These are phyloP conservation scores for Protonemura montana DNA, from an alignment of 2,888 invertebrate genomes.

Conservation along the genomic window DNA sequence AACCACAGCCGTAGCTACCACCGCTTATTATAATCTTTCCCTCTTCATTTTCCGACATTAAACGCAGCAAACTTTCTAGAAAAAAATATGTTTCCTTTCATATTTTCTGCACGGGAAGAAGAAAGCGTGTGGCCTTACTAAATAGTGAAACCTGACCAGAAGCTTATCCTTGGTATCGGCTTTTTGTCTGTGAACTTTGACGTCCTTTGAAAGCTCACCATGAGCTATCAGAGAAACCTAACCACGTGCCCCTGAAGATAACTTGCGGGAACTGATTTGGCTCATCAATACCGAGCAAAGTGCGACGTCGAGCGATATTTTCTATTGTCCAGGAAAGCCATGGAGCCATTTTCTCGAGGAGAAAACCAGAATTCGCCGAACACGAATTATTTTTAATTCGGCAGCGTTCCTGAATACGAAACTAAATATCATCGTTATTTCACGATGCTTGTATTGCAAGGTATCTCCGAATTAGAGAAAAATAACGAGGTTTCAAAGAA, in stretches of 20 bases:
- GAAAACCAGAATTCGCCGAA: too few species aligned
- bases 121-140: background rate
- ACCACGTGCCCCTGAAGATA: background rate
- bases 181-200: constrained; percentile 12
- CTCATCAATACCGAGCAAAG: background rate
- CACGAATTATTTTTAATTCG: too few species aligned
- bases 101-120: background rate
- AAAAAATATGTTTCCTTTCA: background rate
- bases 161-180: background rate
- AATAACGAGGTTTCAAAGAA: too few species aligned
- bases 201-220: background rate
- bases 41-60: background rate
- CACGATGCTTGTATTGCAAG: too few species aligned
- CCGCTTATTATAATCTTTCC: background rate
- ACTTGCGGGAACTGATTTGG: constrained; percentile 1
- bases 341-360: too few species aligned
- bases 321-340: too few species aligned
- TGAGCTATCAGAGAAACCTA: background rate
- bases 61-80: background rate
- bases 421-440: too few species aligned
- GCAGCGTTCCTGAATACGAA: too few species aligned
- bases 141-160: background rate
- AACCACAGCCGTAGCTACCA: background rate
- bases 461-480: too few species aligned
- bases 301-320: too few species aligned